Evolutionary conservation across 2,113 vertebrate species (phyloP), one percentile per base, ranked within the genome.

Genomic region (Tupaia chinensis): DNA sequence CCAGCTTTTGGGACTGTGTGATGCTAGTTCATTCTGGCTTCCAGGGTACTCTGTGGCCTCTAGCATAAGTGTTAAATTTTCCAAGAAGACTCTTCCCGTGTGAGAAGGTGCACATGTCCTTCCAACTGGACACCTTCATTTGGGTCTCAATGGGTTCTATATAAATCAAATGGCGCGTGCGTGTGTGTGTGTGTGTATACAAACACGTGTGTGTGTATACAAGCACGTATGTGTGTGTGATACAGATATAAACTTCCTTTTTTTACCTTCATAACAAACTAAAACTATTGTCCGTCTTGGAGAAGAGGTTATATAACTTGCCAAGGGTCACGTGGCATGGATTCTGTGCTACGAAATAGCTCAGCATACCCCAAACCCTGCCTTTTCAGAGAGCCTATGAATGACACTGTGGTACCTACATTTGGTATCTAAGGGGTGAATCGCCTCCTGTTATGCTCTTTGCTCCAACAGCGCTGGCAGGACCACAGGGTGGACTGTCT

Each of bases 181-280:
- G 58, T 7, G 11, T 56, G 27, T 17, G 8, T 58, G 4, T 11
- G 44, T 44, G 44, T 44, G 44, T 32, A 32, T 27, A 84, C 3
- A 32, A 27, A n/a, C n/a, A 66, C 7, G 11, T 56, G 27, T 17
- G 8, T 58, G 16, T 63, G 25, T 13, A 5, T 11, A 34, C 25
- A 23, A 44, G 44, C 44, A 44, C n/a, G 4, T 22, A 58, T 10
- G 23, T 53, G 23, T 27, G 32, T 7, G 60, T 23, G 25, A 72
- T 15, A 79, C 15, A 53, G 8, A 89, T 1, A 68, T 9, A 74
- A 1, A 86, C 3, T 61, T 23, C 44, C 27, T 72, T 65, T 93
- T 83, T 87, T 81, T 89, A 68, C 89, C 70, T 78, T 76, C 61
- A 80, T 25, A 87, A 82, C 60, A 73, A 92, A 56, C 23, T 58